Evolutionary conservation across 2,888 invertebrate species (phyloP).

Genomic region (Nephrocerus scutellatus): DNA sequence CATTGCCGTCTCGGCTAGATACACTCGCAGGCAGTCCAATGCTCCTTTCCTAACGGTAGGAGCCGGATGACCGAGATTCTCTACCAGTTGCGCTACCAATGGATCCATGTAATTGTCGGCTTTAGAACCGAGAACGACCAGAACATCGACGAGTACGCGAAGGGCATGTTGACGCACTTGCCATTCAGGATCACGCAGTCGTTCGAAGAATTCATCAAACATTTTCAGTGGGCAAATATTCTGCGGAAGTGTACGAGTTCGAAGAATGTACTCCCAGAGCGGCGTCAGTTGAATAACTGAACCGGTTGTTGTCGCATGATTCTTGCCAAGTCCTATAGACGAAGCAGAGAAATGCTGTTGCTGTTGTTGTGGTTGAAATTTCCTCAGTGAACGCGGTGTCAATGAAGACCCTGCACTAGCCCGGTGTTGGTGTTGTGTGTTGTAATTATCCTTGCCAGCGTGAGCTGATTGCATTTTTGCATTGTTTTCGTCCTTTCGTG

Average conservation of each 20-base stretch:
- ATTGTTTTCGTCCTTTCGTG: slow-evolving; percentile 31
- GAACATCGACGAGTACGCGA: slow-evolving; percentile 68
- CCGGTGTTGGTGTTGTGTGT: no score
- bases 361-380: slow-evolving; percentile 13
- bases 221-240: slow-evolving; percentile 59
- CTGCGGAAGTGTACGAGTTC: slow-evolving; percentile 65
- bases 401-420: slow-evolving; percentile 14
- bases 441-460: no score
- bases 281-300: slow-evolving; percentile 57
- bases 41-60: slow-evolving; percentile 76
- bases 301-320: slow-evolving; percentile 10
- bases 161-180: slow-evolving; percentile 77
- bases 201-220: slow-evolving; percentile 64
- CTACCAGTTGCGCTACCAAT: slow-evolving; percentile 62
- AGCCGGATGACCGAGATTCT: slow-evolving; percentile 71
- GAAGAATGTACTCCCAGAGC: slow-evolving; percentile 72
- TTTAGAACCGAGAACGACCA: slow-evolving; percentile 64
- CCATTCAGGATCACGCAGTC: slow-evolving; percentile 72
- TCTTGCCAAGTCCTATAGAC: no score
- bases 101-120: slow-evolving; percentile 61
- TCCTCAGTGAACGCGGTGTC: slow-evolving; percentile 13
- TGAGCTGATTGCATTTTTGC: slow-evolving; percentile 9
- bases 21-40: slow-evolving; percentile 66
- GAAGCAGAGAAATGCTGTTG: neutral
- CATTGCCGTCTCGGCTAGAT: slow-evolving; percentile 61